Base-by-base conservation (phyloP, 2,113 vertebrate species). In the Hassar affinis region DNA sequence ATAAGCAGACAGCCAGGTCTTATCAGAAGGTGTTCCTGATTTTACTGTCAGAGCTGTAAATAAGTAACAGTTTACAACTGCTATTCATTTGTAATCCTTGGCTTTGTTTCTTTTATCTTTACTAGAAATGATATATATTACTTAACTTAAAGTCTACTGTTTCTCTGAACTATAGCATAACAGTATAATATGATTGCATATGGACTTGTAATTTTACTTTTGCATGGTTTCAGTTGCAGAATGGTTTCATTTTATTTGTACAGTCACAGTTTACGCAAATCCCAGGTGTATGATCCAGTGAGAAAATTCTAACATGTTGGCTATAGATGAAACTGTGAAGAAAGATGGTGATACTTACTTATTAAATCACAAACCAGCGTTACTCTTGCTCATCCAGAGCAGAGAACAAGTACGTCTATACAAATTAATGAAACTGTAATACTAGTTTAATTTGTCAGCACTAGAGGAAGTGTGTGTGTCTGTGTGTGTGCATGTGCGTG, bases 361-460 rank as follows among this genome's bases (percentile, higher is more conserved):
- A 57, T 68, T 25, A 69, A 69, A 56, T 47, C 62, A 84, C n/a
- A 52, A 20, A 69, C 49, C 52, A 52, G 61, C 20, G 20, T 22
- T 78, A 33, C 47, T 81, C 11, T 52, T 27, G 47, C 17, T 78
- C 33, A 54, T 56, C 25, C 42, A 51, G 49, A 56, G 10, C 27
- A 42, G 8, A 12, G 20, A 54, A 56, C 1, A 27, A 56, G 49
- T 38, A 47, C 45, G 38, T 59, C 35, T 59, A 78, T 56, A 22
- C n/a, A 47, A 71, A 77, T 78, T n/a, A 84, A 66, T 77, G 22
- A 68, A 78, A 56, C 14, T n/a, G 72, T 66, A 33, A 52, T 83
- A 76, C 9, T 51, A 69, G 30, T 81, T 69, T 54, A 69, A 81
- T 56, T 77, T 76, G 51, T 77, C 33, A 77, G 51, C 30, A 25